These are phyloP conservation scores for Aphelocoma californica DNA, from an alignment of 2,797 vertebrate species.

Conservation along the genomic window DNA sequence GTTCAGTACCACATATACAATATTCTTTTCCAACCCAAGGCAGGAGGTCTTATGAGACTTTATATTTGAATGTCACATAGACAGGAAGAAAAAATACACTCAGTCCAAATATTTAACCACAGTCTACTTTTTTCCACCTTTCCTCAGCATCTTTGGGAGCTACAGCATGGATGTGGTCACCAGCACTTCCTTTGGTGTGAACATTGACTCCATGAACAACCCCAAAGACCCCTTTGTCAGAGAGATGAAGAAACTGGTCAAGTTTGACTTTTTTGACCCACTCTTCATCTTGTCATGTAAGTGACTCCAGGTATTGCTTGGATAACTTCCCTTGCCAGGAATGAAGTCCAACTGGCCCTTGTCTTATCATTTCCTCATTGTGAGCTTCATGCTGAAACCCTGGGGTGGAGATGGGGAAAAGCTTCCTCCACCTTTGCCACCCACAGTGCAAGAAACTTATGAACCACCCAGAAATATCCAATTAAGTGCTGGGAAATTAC, in stretches of 20 bases:
- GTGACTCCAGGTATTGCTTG: background rate
- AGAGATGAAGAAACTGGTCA: slow-evolving; percentile 78
- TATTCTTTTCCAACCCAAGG: background rate
- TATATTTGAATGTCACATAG: background rate
- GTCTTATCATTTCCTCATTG: background rate
- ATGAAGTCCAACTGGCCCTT: background rate
- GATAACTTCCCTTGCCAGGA: background rate
- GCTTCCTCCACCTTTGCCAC: background rate
- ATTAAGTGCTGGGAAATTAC: background rate
- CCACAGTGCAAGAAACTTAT: background rate
- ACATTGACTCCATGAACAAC: slow-evolving; percentile 81
- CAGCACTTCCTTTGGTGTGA: slow-evolving; percentile 83
- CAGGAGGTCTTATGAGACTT: background rate
- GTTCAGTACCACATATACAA: background rate
- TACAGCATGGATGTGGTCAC: slow-evolving; percentile 83
- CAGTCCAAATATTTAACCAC: background rate
- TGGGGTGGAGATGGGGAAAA: background rate
- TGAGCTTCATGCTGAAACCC: background rate
- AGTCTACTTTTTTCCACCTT: background rate
- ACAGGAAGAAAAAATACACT: background rate
- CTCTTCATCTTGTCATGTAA: slow-evolving; percentile 16
- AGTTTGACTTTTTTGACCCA: slow-evolving; percentile 59
- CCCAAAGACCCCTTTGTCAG: slow-evolving; percentile 75
- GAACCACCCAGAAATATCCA: background rate
- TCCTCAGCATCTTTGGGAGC: slow-evolving; percentile 75